Evolutionary conservation across 1,140 invertebrate species (phyloP).

Genomic region (Danaus melanippus): DNA sequence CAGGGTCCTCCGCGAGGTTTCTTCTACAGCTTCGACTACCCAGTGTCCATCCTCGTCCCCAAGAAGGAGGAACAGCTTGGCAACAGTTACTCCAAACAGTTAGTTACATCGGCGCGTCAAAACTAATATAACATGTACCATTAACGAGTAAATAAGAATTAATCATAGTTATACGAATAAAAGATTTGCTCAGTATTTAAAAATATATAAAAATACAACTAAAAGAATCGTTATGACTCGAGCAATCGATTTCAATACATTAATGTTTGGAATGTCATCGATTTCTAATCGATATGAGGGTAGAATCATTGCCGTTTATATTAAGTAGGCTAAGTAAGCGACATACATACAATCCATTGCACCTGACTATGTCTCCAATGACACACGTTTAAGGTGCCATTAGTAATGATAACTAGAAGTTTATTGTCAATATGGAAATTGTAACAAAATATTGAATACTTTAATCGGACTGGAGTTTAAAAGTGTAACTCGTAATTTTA

Average conservation of each 20-base stretch:
- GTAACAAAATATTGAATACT: not conserved
- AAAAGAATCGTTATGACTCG: too few species aligned
- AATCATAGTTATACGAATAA: too few species aligned
- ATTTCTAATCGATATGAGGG: slow-evolving; percentile 13
- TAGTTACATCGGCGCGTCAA: too few species aligned
- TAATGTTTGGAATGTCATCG: slow-evolving; percentile 2
- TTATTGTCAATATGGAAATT: slow-evolving; percentile 6
- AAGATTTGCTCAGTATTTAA: too few species aligned
- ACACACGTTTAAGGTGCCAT: not conserved
- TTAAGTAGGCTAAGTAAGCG: slow-evolving; percentile 43
- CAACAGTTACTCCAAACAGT: too few species aligned
- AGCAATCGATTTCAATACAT: too few species aligned
- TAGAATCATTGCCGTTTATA: slow-evolving; percentile 49
- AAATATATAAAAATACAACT: too few species aligned
- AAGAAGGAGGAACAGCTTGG: slow-evolving; percentile 35
- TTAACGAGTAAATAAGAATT: too few species aligned
- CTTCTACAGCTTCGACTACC: slow-evolving; percentile 78
- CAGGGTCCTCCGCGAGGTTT: slow-evolving; percentile 77
- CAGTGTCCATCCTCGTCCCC: slow-evolving; percentile 73
- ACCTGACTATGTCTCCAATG: not conserved
- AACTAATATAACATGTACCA: too few species aligned
- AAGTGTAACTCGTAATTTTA: slow-evolving; percentile 36
- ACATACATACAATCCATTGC: slow-evolving; percentile 19
- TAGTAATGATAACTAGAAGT: slow-evolving; percentile 3
- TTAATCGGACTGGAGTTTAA: slow-evolving; percentile 41